Conservation (phyloP, 2,888 invertebrate species). For the Macropis europaea region DNA sequence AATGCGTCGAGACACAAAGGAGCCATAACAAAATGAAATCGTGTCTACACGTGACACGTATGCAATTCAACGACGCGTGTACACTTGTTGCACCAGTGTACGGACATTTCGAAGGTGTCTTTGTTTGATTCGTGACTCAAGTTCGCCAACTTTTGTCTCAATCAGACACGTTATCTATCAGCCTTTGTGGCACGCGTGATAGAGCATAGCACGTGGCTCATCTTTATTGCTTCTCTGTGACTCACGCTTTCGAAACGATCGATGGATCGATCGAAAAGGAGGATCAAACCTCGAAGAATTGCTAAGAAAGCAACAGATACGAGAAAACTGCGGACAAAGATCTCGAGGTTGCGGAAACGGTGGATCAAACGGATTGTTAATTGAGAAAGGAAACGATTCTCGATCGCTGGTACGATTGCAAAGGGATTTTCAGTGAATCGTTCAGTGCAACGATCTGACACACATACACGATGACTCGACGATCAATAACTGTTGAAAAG, state of each 20-base stretch:
- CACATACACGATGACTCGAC: conserved; percentile 50
- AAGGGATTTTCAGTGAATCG: not conserved
- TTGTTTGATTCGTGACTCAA: conserved; percentile 45
- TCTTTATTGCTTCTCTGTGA: conserved; percentile 40
- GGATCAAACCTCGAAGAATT: not conserved
- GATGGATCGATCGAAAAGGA: not conserved
- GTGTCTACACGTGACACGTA: not conserved
- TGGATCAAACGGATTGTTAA: not conserved
- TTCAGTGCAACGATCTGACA: conserved; percentile 61
- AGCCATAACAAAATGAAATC: not conserved
- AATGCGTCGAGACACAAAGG: too few relatives aligned
- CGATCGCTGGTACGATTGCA: conserved; percentile 5
- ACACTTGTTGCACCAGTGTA: conserved; percentile 17
- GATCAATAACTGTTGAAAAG: conserved; percentile 34
- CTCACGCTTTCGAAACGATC: conserved; percentile 32
- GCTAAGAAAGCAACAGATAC: not conserved
- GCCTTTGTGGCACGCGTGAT: not conserved
- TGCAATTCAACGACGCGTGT: not conserved
- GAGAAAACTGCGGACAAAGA: not conserved
- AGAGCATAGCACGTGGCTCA: conserved; percentile 22
- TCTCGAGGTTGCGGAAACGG: not conserved
- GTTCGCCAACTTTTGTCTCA: conserved; percentile 18
- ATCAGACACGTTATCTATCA: conserved; percentile 7
- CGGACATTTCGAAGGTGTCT: conserved; percentile 29
- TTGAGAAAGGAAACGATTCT: too few relatives aligned